Evolutionary conservation across 2,888 invertebrate species (phyloP).

Genomic region (Notodonta ziczac): DNA sequence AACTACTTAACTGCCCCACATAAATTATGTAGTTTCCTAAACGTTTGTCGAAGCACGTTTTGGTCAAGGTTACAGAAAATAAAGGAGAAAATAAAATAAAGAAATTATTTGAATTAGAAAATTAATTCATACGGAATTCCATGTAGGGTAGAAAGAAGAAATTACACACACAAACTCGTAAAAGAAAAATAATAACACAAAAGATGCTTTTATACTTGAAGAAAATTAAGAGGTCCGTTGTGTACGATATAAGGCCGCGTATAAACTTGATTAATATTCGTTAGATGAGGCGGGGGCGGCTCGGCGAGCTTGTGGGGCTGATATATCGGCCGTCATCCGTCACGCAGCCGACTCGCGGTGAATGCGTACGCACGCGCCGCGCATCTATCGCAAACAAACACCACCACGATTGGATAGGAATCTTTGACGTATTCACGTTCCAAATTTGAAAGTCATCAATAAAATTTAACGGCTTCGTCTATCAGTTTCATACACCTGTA

Average conservation of each 20-base stretch:
- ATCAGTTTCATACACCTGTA: slow-evolving; percentile 10
- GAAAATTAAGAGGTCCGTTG: slow-evolving; percentile 54
- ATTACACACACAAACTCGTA: slow-evolving; percentile 30
- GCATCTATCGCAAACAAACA: slow-evolving; percentile 42
- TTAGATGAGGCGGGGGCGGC: slow-evolving; percentile 52
- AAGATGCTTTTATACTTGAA: slow-evolving; percentile 45
- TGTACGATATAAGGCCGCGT: slow-evolving; percentile 48
- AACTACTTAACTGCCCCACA: slow-evolving; percentile 47
- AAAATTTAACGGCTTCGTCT: slow-evolving; percentile 23
- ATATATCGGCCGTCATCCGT: slow-evolving; percentile 65
- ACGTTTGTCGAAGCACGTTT: not conserved
- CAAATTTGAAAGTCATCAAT: slow-evolving; percentile 12
- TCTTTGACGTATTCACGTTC: slow-evolving; percentile 36
- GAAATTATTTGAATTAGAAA: not conserved
- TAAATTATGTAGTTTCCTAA: slow-evolving; percentile 38
- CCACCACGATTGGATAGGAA: slow-evolving; percentile 40
- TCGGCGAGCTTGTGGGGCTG: slow-evolving; percentile 48
- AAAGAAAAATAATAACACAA: slow-evolving; percentile 39
- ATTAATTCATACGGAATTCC: not conserved
- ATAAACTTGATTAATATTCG: slow-evolving; percentile 65
- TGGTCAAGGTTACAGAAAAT: not conserved
- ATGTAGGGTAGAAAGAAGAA: slow-evolving; percentile 21
- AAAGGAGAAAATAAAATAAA: no score
- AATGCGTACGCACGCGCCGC: slow-evolving; percentile 61
- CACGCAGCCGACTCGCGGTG: slow-evolving; percentile 51